Base-by-base conservation (phyloP, 2,888 invertebrate genomes). In the Ormyrus nitidulus region DNA sequence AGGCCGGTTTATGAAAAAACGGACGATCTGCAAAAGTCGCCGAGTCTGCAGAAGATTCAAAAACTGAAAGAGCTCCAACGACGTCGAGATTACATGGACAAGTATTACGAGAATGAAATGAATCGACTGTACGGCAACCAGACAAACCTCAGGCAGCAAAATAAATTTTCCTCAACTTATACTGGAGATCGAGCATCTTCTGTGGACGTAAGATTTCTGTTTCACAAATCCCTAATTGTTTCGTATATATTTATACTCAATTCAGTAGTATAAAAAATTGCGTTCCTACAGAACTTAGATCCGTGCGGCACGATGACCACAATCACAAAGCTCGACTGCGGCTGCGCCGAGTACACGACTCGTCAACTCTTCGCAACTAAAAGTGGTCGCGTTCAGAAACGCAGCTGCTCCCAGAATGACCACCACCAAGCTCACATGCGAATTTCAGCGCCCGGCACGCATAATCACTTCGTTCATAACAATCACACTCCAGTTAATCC, bases 251-350 rank as follows among this genome's bases (percentile, higher is more conserved):
- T 6, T 1, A 10, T 61, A 10, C 7, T 61, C 11, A 68, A 44
- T 34, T 34, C 34, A 34, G 34, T 34, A 49, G 2, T 9, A 65
- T 19, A 1, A 2, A 51, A 3, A 2, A 34, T 53, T 5, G 0
- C 0, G 11, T 6, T 13, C 11, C 53, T 34, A 19, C 80, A 87
- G 86, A 81, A 81, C n/a, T 48, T 86, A 65, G 86, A 87, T 61
- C 83, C 85, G 0, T 87, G 85, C 62, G 87, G 87, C 9, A 88
- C 85, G 49, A 86, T 88, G 85, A 87, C 86, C 49, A 87, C 85
- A 6, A 86, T 86, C 74, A 87, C 86, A 5, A 82, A 83, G 46
- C 75, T 88, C 56, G 83, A 86, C 77, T 88, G 88, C 69, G 88
- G 88, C 6, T 88, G 87, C 79, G 77, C 84, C 10, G 86, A 86